Evolutionary conservation across 2,113 vertebrate species (phyloP).

Genomic region (Psittacula cyanocephala): DNA sequence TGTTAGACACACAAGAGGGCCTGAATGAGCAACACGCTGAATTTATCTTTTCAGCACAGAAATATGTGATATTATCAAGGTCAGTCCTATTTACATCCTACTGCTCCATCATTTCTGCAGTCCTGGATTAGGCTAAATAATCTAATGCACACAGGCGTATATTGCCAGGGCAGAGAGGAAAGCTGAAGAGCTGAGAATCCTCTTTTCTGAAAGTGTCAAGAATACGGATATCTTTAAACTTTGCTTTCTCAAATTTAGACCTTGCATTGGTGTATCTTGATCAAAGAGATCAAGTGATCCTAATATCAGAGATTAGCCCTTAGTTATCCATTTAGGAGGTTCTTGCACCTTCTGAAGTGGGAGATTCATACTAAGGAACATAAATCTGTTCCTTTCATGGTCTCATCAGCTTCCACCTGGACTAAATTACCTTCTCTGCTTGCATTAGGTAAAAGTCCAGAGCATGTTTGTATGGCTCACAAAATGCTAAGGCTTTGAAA

Average conservation of each 20-base stretch:
- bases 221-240: neutral
- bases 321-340: neutral
- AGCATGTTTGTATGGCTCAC: neutral
- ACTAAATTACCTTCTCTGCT: neutral
- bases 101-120: neutral
- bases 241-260: neutral
- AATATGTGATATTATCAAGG: neutral
- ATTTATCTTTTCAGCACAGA: constrained; percentile 31
- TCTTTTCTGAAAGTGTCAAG: neutral
- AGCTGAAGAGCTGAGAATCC: neutral
- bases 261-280: neutral
- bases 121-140: neutral
- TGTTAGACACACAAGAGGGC: neutral
- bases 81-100: neutral
- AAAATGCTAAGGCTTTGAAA: neutral
- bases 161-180: neutral
- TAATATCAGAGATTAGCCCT: neutral
- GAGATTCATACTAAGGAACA: neutral
- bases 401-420: neutral
- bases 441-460: neutral
- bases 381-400: neutral
- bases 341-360: neutral
- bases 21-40: neutral
- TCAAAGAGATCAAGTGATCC: neutral
- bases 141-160: neutral